These are phyloP conservation scores for Galeruca laticollis DNA, from an alignment of 2,888 invertebrate species.

Conservation along the genomic window DNA sequence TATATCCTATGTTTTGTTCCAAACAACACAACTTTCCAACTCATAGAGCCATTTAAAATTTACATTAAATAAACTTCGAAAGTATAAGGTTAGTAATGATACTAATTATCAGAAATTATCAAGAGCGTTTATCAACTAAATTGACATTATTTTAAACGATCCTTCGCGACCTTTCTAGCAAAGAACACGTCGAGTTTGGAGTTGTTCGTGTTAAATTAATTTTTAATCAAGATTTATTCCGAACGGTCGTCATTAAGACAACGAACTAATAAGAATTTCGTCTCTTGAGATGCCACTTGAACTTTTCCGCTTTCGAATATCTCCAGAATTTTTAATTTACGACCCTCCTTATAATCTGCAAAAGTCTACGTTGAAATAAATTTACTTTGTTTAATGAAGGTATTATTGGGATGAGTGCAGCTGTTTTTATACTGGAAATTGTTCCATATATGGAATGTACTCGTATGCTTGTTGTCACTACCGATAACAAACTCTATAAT, in stretches of 20 bases:
- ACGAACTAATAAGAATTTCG: constrained; percentile 51
- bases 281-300: constrained; percentile 31
- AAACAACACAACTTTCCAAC: too few species aligned
- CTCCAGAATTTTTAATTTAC: constrained; percentile 41
- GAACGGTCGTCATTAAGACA: constrained; percentile 55
- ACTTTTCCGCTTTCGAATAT: constrained; percentile 39
- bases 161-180: constrained; percentile 12
- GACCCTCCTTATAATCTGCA: constrained; percentile 18
- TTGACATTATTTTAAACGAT: constrained; percentile 1
- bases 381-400: neutral
- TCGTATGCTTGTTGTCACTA: too few species aligned
- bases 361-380: neutral
- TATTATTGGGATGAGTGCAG: constrained; percentile 8
- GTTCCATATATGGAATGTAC: neutral
- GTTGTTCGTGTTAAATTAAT: constrained; percentile 56
- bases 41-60: neutral
- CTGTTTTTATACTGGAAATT: neutral
- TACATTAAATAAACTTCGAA: neutral
- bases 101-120: neutral
- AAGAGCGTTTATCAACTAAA: neutral
- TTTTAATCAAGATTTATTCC: constrained; percentile 60
- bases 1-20: too few species aligned
- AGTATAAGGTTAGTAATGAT: neutral
- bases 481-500: too few species aligned
- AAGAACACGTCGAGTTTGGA: constrained; percentile 23